These are phyloP conservation scores for Keiferia lycopersicella DNA, from an alignment of 2,888 invertebrate genomes.

Conservation along the genomic window DNA sequence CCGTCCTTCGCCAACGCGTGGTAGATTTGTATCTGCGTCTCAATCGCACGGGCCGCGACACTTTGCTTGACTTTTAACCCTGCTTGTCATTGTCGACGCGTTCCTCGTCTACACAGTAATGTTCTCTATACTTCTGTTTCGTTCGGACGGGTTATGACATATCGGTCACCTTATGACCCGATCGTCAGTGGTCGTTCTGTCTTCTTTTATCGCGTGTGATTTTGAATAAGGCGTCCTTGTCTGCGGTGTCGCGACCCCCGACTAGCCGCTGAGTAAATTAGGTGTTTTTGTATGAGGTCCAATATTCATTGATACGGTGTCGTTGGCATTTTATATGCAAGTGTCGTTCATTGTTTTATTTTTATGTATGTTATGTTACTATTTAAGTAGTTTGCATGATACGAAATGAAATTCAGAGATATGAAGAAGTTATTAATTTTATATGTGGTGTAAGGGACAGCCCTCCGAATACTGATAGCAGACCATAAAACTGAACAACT, in stretches of 20 bases:
- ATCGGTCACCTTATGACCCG: constrained; percentile 78
- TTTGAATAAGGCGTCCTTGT: constrained; percentile 59
- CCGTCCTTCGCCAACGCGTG: constrained; percentile 51
- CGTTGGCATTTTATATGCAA: constrained; percentile 73
- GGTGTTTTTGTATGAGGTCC: constrained; percentile 77
- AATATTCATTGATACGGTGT: constrained; percentile 78
- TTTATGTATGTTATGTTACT: neutral
- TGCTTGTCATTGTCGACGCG: constrained; percentile 70
- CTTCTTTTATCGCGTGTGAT: constrained; percentile 56
- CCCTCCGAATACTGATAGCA: too few relatives aligned
- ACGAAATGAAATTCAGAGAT: too few relatives aligned
- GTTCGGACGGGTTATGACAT: constrained; percentile 78
- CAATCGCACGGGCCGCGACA: constrained; percentile 73
- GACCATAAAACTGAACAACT: too few relatives aligned
- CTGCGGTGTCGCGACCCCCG: constrained; percentile 71
- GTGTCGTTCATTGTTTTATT: constrained; percentile 46
- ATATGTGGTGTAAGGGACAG: too few relatives aligned
- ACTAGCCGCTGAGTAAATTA: constrained; percentile 80
- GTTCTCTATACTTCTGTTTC: constrained; percentile 54
- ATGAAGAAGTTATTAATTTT: too few relatives aligned
- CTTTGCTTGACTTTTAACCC: constrained; percentile 79
- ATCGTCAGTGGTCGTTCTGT: constrained; percentile 58
- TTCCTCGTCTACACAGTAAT: constrained; percentile 56
- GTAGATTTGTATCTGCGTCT: constrained; percentile 49
- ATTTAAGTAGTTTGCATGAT: too few relatives aligned